Conservation (phyloP, 2,888 invertebrate species). For the Erebia ligea region DNA sequence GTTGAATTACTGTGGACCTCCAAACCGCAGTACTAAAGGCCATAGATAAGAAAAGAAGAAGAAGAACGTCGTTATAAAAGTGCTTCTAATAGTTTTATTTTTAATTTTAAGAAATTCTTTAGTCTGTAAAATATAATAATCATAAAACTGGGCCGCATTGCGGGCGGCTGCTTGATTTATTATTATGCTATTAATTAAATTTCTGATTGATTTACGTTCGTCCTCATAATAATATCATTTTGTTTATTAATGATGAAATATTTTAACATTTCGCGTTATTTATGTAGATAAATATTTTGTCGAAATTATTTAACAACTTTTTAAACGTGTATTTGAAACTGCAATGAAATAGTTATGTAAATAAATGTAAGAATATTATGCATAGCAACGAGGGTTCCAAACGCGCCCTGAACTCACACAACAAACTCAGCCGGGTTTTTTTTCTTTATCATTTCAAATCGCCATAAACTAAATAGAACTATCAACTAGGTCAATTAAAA, state of each 20-base stretch:
- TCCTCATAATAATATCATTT: constrained; percentile 13
- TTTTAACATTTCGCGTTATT: background rate
- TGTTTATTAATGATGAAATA: constrained; percentile 8
- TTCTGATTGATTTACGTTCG: constrained; percentile 24
- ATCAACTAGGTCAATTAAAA: no score
- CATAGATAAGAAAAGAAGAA: no score
- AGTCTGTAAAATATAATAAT: constrained; percentile 8
- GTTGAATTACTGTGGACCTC: no score
- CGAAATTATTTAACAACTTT: background rate
- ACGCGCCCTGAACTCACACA: no score
- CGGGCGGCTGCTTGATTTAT: constrained; percentile 19
- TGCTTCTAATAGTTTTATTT: background rate
- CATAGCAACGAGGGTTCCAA: no score
- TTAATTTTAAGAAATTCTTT: background rate
- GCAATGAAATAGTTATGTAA: background rate
- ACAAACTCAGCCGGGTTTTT: no score
- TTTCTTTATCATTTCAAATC: no score
- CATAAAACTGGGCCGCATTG: constrained; percentile 21
- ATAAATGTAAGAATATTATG: background rate
- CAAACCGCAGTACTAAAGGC: no score
- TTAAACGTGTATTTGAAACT: background rate
- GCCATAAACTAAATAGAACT: no score
- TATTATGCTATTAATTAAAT: constrained; percentile 26
- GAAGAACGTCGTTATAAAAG: no score
- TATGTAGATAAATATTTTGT: background rate